Base-by-base conservation (phyloP, 2,888 invertebrate species). In the Tenthredo amoena region DNA sequence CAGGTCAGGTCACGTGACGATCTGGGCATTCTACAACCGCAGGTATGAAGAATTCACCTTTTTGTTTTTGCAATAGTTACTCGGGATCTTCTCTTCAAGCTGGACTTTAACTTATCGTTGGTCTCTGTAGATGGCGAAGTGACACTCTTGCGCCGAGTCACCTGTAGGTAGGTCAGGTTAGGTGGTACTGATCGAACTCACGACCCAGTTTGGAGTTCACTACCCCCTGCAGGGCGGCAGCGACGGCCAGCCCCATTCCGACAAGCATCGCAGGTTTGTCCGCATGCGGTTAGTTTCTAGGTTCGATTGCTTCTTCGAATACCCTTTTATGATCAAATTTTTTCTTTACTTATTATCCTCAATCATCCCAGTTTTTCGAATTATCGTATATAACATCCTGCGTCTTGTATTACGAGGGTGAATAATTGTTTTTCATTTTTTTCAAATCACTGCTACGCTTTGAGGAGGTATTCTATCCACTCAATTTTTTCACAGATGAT, bases 121-220 rank as follows among this genome's bases (percentile, higher is more conserved):
- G 47, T 76, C 10, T 10, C 31, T 55, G 18, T 77, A 77, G 10
- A 77, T 77, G 50, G 50, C 76, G 50, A 77, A 77, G 82, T 83
- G 65, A 50, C 68, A 83, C 71, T 68, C 83, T 71, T 15, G 83
- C 71, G 43, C 47, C 83, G 83, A 43, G 83, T 65, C 65, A 58
- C 68, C 50, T 82, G 47, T 71, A 68, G 83, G 68, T 65, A 81
- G 83, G 68, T 83, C 34, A 34, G 83, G 83, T 71, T 83, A 83
- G 83, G 83, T 83, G 31, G 40, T 58, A 68, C 83, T 79, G 87
- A 87, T 87, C 85, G 87, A 86, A 87, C 85, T 86, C 84, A 86
- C 87, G 89, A 89, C 89, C 89, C 74, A 89, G 88, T 89, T 89
- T 86, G 85, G 83, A 88, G 89, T 89, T 89, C 89, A 88, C 89